Evolutionary conservation across 1,140 invertebrate species (phyloP).

Genomic region (Calephelis virginiensis): DNA sequence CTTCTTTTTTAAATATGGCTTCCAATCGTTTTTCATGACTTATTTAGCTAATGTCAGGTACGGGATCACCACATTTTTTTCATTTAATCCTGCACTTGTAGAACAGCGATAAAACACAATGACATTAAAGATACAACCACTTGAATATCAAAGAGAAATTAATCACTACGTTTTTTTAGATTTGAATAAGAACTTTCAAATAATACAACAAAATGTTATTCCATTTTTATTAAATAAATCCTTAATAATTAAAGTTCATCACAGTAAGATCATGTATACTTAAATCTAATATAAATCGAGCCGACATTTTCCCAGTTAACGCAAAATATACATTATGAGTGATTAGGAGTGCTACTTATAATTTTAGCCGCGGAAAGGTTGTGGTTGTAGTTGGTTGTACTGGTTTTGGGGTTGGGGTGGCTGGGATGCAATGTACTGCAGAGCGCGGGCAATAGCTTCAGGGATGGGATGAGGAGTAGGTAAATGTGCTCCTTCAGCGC

Average conservation of each 20-base stretch:
- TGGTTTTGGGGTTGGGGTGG: slow-evolving; percentile 45
- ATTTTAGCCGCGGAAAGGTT: slow-evolving; percentile 50
- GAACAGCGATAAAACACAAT: no score
- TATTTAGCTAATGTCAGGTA: no score
- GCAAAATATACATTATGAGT: not conserved
- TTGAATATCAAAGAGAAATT: no score
- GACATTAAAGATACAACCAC: no score
- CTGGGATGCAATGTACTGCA: slow-evolving; percentile 79
- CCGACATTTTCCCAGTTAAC: slow-evolving; percentile 25
- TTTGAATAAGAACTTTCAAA: not conserved
- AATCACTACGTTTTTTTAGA: no score
- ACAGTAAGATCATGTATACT: slow-evolving; percentile 53
- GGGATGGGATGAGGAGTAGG: slow-evolving; percentile 85
- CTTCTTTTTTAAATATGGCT: no score
- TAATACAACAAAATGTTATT: slow-evolving; percentile 27
- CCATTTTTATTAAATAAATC: slow-evolving; percentile 42
- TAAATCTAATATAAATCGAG: slow-evolving; percentile 42
- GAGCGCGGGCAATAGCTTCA: slow-evolving; percentile 80
- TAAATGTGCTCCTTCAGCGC: slow-evolving; percentile 80
- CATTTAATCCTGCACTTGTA: no score
- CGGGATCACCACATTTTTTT: no score
- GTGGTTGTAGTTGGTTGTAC: slow-evolving; percentile 22
- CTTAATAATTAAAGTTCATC: slow-evolving; percentile 65
- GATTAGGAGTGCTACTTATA: slow-evolving; percentile 1
- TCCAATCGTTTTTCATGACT: no score